Evolutionary conservation across 2,888 invertebrate genomes (phyloP), one percentile per base, ranked within the genome.

Genomic region (Synanthedon andrenaeformis): DNA sequence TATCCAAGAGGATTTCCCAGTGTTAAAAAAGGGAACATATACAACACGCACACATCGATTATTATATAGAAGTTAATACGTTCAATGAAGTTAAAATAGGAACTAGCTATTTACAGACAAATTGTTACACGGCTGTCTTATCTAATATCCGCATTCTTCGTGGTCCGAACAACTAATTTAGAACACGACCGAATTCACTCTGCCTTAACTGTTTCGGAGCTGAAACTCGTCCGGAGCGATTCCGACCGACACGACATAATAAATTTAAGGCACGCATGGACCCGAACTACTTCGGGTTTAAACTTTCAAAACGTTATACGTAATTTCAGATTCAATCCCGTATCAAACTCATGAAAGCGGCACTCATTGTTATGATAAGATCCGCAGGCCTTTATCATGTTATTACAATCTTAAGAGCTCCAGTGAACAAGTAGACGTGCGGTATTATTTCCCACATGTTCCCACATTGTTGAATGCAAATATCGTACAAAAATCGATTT

Each of bases 151-250:
- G 14, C 41, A 14, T 41, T 48, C n/a, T 13, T 49, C 49, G 49
- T 49, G 49, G 49, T 49, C 49, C 53, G 54, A 53, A 60, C 56
- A 54, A 57, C 62, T 59, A 59, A 62, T 54, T 58, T 54, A 56
- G 62, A 57, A 55, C 60, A 55, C 52, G 55, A 50, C 57, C 53
- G 60, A 64, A 56, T 64, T 60, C 17, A 56, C 55, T 58, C 54
- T 51, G 53, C 51, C 58, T 57, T 56, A 57, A 61, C 59, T 64
- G 57, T 58, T 56, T 57, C 49, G 54, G 51, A 35, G 23, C 52
- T 54, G 50, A 51, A 58, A 53, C 53, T 53, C 53, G 50, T 56
- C 53, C 55, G 53, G 54, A 53, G 42, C 51, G 56, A 56, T 52
- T 51, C 13, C 51, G 42, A 45, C 49, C 49, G 49, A 42, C 53